Evolutionary conservation across 2,113 vertebrate species (phyloP), one percentile per base, ranked within the genome.

Genomic region (Fulmarus glacialis): DNA sequence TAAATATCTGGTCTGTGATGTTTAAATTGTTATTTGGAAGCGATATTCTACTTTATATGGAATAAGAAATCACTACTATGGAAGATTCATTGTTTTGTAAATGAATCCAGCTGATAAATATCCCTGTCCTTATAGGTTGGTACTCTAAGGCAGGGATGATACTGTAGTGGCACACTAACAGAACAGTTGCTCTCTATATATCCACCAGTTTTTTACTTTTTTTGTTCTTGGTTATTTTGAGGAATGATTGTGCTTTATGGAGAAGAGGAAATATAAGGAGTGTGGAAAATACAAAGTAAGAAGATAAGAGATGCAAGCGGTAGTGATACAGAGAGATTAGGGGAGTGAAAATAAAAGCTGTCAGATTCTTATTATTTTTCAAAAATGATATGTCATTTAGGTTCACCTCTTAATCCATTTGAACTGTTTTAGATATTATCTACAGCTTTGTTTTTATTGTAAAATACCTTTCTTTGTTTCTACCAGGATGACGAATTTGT

Each of bases 401-500:
- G 60, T 71, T 29, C 60, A 48, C 30, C 45, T 93, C 88, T 82
- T 77, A 68, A 84, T 92, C 38, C 77, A 8, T 52, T 77, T 82
- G 8, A 68, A 12, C 80, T 83, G 90, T 7, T 26, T 85, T 66
- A 72, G 77, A 58, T 55, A 53, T 53, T 92, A 75, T 60, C 36
- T 87, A 38, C 15, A 34, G 26, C 32, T 47, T 50, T 50, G 50
- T 30, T 88, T 68, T 58, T 80, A 7, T 67, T 40, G 48, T 94
- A 96, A 81, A 82, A 73, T 79, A 63, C 40, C 34, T 91, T 86
- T 83, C 22, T 96, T 62, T 96, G 4, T 94, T 97, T 90, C 15
- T 23, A 82, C 11, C 96, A 99, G 99, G 99, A 99, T 96, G 98
- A 99, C 63, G 99, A 99, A 97, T 99, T 98, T 89, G 99, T 99